These are phyloP conservation scores for Elaphurus davidianus DNA, from an alignment of 2,113 vertebrate genomes.

Conservation along the genomic window DNA sequence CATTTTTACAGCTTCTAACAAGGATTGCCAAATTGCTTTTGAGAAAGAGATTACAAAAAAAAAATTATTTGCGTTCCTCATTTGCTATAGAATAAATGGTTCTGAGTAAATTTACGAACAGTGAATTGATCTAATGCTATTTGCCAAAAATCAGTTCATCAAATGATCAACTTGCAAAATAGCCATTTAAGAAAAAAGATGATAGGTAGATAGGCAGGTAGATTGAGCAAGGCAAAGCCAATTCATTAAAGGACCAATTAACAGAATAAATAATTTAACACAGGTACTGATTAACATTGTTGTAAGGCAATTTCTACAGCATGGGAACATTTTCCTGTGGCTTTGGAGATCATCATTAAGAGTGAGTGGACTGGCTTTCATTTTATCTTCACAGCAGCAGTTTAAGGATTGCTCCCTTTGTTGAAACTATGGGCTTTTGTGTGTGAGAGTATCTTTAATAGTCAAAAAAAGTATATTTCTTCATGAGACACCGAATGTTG, in stretches of 20 bases:
- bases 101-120: constrained; percentile 19
- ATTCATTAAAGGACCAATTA: background rate
- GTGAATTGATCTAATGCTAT: background rate
- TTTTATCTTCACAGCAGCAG: background rate
- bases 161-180: background rate
- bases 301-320: background rate
- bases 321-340: background rate
- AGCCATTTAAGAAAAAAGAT: background rate
- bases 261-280: constrained; percentile 3
- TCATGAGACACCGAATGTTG: background rate
- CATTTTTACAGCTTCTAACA: constrained; percentile 21
- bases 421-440: background rate
- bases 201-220: background rate
- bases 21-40: background rate
- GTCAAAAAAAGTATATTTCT: background rate
- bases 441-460: background rate
- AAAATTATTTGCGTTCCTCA: background rate
- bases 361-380: background rate
- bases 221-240: background rate
- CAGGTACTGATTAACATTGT: background rate
- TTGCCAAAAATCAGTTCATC: background rate
- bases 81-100: background rate
- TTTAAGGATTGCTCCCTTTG: background rate
- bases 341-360: background rate
- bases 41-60: background rate